Evolutionary conservation across 1,140 invertebrate genomes (phyloP).

Genomic region (Lasioglossum baleicum): DNA sequence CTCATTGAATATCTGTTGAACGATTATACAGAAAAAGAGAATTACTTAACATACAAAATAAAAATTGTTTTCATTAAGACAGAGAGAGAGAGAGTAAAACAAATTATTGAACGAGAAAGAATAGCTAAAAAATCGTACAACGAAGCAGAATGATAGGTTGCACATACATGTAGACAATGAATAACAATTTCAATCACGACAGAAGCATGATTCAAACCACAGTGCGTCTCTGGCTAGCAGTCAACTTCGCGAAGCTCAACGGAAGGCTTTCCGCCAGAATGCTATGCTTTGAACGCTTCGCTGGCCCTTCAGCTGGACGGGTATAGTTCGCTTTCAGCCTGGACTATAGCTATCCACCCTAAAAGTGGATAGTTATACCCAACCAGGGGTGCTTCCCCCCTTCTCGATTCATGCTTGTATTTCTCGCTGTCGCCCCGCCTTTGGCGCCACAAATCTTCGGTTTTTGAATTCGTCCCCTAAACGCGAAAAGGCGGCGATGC

Average conservation of each 20-base stretch:
- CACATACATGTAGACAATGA: too few relatives aligned
- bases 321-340: slow-evolving; percentile 23
- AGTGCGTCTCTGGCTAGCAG: slow-evolving; percentile 55
- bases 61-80: too few relatives aligned
- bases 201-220: background rate
- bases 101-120: too few relatives aligned
- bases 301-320: slow-evolving; percentile 30
- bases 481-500: background rate
- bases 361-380: slow-evolving; percentile 27
- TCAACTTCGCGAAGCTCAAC: slow-evolving; percentile 47
- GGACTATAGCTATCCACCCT: slow-evolving; percentile 35
- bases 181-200: too few relatives aligned
- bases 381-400: background rate
- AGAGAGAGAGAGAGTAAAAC: too few relatives aligned
- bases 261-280: slow-evolving; percentile 56
- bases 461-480: slow-evolving; percentile 39
- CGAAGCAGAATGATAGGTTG: too few relatives aligned
- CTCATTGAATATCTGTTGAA: too few relatives aligned
- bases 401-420: slow-evolving; percentile 51
- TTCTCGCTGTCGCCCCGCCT: slow-evolving; percentile 55
- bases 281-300: slow-evolving; percentile 46
- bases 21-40: too few relatives aligned
- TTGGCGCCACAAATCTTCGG: slow-evolving; percentile 57
- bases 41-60: too few relatives aligned
- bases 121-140: too few relatives aligned